Conservation (phyloP, 2,113 vertebrate genomes). For the Neotoma lepida region DNA sequence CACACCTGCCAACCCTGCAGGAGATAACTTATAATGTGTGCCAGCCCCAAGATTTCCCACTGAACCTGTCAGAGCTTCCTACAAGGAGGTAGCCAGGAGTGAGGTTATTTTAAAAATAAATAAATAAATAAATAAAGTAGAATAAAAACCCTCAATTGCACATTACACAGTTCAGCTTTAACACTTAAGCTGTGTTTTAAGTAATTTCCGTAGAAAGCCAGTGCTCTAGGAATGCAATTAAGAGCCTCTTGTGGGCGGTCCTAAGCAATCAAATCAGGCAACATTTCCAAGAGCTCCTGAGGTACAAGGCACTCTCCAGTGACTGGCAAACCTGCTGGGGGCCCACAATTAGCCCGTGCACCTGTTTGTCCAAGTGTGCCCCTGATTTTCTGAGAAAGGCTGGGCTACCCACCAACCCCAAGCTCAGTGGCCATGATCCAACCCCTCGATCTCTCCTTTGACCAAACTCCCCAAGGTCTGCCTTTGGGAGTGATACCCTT, state of each 20-base stretch:
- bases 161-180: slow-evolving; percentile 72
- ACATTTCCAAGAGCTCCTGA: slow-evolving; percentile 69
- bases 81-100: slow-evolving; percentile 73
- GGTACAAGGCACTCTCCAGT: background rate
- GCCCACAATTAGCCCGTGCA: slow-evolving; percentile 22
- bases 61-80: slow-evolving; percentile 82
- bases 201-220: slow-evolving; percentile 72
- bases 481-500: slow-evolving; percentile 17
- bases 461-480: slow-evolving; percentile 55
- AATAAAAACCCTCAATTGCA: slow-evolving; percentile 68
- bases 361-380: slow-evolving; percentile 71
- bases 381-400: slow-evolving; percentile 58
- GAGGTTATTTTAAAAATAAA: slow-evolving; percentile 50
- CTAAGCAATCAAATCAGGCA: slow-evolving; percentile 78
- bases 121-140: slow-evolving; percentile 60
- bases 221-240: slow-evolving; percentile 75
- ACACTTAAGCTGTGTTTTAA: slow-evolving; percentile 75
- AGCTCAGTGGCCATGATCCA: slow-evolving; percentile 41
- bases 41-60: slow-evolving; percentile 78
- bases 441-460: slow-evolving; percentile 66
- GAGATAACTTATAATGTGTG: slow-evolving; percentile 83
- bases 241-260: slow-evolving; percentile 63
- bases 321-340: slow-evolving; percentile 4
- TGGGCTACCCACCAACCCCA: background rate
- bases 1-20: slow-evolving; percentile 89